phyloP scores from a whole-genome alignment of 2,888 invertebrate genomes.

The Amphipyra berbera region DNA sequence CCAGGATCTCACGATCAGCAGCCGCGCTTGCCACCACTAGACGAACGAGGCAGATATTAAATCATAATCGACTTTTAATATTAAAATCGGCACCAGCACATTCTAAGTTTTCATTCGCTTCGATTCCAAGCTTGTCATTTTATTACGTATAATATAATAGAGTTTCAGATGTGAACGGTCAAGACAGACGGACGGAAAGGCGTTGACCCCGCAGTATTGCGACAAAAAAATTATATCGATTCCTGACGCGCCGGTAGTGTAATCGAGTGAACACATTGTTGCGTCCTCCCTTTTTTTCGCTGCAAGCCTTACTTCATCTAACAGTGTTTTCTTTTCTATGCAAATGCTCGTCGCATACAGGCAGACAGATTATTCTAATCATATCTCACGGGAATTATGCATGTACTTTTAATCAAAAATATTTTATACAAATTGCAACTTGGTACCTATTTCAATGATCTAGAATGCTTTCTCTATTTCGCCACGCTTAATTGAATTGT shows the following conservation, averaged over 20 bases:
- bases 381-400: no score
- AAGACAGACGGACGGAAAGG: conserved; percentile 34
- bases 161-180: conserved; percentile 50
- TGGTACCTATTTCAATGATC: conserved; percentile 6
- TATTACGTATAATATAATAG: conserved; percentile 48
- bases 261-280: conserved; percentile 36
- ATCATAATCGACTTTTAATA: conserved; percentile 32
- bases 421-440: not conserved
- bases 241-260: conserved; percentile 28
- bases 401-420: not conserved
- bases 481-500: conserved; percentile 15
- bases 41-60: no score
- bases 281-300: conserved; percentile 23
- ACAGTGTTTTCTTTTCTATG: not conserved
- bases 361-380: not conserved
- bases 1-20: no score
- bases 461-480: conserved; percentile 34
- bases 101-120: conserved; percentile 25
- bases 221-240: conserved; percentile 50
- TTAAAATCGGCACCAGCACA: conserved; percentile 23
- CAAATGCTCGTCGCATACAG: not conserved
- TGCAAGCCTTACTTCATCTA: not conserved
- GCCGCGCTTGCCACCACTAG: no score
- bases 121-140: conserved; percentile 42
- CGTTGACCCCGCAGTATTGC: conserved; percentile 51